phyloP scores from a whole-genome alignment of 1,140 invertebrate genomes.

The Aphelenchoides besseyi region DNA sequence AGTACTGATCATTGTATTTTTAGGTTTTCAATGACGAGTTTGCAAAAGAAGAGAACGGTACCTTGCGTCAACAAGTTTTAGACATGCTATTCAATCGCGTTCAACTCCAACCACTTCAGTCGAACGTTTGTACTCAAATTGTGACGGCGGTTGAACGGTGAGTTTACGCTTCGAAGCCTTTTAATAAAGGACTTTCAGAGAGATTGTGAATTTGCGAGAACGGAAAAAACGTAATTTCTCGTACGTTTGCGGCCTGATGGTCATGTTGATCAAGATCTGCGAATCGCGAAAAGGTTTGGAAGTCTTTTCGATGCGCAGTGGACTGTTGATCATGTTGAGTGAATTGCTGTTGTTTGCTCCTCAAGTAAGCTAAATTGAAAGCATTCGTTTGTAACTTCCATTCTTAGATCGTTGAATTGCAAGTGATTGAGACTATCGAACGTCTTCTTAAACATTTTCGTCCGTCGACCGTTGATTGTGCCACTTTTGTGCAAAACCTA shows the following conservation, averaged over 20 bases:
- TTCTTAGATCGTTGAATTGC: conserved; percentile 44
- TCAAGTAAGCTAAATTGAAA: conserved; percentile 34
- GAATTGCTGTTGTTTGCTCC: conserved; percentile 54
- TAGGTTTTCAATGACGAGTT: conserved; percentile 57
- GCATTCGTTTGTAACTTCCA: not conserved
- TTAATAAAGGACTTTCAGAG: conserved; percentile 29
- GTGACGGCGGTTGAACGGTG: conserved; percentile 56
- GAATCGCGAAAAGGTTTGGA: conserved; percentile 45
- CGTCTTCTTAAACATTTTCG: conserved; percentile 42
- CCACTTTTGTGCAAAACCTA: conserved; percentile 54
- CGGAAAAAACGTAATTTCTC: conserved; percentile 56
- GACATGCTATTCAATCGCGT: conserved; percentile 55
- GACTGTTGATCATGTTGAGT: conserved; percentile 45
- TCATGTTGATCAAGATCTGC: conserved; percentile 55
- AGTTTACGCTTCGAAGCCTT: not conserved
- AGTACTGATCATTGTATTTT: not conserved
- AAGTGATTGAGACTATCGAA: conserved; percentile 49
- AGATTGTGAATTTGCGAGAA: conserved; percentile 46
- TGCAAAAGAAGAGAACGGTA: conserved; percentile 54
- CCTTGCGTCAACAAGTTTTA: conserved; percentile 54
- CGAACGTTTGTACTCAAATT: conserved; percentile 58
- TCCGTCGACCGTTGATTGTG: conserved; percentile 45
- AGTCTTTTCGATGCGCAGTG: conserved; percentile 36
- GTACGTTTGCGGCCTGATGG: conserved; percentile 55
- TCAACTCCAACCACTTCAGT: conserved; percentile 60